Evolutionary conservation across 1,140 invertebrate genomes (phyloP).

Genomic region (Rhyacophila brunnea): DNA sequence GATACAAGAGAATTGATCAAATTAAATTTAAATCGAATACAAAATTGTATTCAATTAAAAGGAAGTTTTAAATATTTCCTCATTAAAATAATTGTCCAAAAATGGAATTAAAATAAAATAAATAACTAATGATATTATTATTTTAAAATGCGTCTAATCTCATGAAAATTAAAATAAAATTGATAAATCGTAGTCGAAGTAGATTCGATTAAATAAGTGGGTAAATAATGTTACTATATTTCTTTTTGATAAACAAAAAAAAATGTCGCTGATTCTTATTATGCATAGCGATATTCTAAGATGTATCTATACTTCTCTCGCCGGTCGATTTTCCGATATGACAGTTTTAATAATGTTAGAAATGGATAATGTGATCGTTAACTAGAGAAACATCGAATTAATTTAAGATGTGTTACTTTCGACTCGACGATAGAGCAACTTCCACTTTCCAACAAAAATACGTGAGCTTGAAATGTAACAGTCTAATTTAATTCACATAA

Average conservation of each 20-base stretch:
- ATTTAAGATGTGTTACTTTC: conserved; percentile 1
- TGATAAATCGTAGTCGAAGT: no score
- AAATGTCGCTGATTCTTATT: conserved; percentile 26
- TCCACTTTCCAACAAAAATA: conserved; percentile 32
- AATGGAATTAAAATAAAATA: background rate
- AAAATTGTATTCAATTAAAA: no score
- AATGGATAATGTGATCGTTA: no score
- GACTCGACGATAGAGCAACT: conserved; percentile 31
- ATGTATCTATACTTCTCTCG: background rate
- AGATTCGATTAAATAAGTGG: conserved; percentile 4
- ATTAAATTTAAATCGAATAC: no score
- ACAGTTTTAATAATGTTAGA: no score
- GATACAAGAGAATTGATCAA: no score
- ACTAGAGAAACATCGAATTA: background rate
- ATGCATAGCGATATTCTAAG: conserved; percentile 16
- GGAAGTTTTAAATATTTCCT: no score
- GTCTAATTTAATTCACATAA: no score
- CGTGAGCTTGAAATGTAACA: conserved; percentile 11
- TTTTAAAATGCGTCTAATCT: conserved; percentile 13
- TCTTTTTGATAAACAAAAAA: conserved; percentile 8
- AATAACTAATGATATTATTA: background rate
- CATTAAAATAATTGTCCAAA: no score
- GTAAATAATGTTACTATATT: conserved; percentile 3
- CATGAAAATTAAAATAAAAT: conserved; percentile 9
- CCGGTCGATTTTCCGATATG: no score